Evolutionary conservation across 2,888 invertebrate genomes (phyloP).

Genomic region (Drosophila merina): DNA sequence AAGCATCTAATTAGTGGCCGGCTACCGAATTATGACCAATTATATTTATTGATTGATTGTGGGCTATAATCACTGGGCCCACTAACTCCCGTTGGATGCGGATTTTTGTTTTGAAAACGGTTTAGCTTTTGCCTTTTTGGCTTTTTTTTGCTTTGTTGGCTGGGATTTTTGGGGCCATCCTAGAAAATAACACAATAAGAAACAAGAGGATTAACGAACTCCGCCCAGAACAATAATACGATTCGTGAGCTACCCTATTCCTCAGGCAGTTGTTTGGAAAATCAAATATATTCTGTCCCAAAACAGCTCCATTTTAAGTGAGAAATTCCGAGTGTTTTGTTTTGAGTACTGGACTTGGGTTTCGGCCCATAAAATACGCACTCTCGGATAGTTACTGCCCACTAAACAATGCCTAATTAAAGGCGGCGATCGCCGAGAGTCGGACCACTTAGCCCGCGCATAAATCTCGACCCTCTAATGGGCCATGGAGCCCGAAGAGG

Average conservation of each 20-base stretch:
- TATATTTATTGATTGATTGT: constrained; percentile 56
- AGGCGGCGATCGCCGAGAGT: constrained; percentile 32
- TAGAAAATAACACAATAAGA: not conserved
- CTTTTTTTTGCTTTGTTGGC: constrained; percentile 47
- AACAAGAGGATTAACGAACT: constrained; percentile 18
- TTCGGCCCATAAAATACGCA: constrained; percentile 29
- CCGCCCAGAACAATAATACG: not conserved
- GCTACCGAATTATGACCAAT: constrained; percentile 78
- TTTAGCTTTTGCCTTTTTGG: not conserved
- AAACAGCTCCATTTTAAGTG: not conserved
- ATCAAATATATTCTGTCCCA: too few relatives aligned
- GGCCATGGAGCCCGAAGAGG: not conserved
- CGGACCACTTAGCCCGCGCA: constrained; percentile 52
- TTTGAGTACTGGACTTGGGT: constrained; percentile 17
- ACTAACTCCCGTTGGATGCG: constrained; percentile 41
- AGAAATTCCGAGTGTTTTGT: not conserved
- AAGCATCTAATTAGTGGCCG: constrained; percentile 75
- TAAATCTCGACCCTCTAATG: constrained; percentile 45
- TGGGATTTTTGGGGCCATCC: constrained; percentile 16
- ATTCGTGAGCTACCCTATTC: not conserved
- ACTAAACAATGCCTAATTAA: constrained; percentile 44
- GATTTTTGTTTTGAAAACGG: constrained; percentile 23
- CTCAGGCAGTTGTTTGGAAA: too few relatives aligned
- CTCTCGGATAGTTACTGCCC: constrained; percentile 3
- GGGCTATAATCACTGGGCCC: constrained; percentile 40